Evolutionary conservation across 2,113 vertebrate species (phyloP).

Genomic region (Alethe castanea): DNA sequence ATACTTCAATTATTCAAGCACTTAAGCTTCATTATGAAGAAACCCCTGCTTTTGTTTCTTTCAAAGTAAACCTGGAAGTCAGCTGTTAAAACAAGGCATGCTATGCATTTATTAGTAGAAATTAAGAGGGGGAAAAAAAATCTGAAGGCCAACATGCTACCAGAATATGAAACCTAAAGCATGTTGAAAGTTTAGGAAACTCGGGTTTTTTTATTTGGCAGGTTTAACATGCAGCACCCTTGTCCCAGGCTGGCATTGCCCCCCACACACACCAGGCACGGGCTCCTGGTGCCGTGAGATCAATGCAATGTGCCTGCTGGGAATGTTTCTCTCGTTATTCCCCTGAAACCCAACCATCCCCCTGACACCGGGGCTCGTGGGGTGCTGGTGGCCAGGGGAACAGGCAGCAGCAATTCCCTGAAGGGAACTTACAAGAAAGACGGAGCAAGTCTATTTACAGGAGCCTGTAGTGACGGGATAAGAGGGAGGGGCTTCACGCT

Average conservation of each 20-base stretch:
- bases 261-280: not conserved
- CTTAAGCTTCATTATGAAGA: too few relatives aligned
- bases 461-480: not conserved
- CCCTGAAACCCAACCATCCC: not conserved
- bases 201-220: not conserved
- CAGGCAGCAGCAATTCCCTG: not conserved
- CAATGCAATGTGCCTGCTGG: not conserved
- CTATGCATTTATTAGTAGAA: not conserved
- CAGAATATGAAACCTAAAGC: not conserved
- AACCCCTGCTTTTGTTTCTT: not conserved
- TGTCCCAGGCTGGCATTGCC: fast-evolving
- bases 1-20: too few relatives aligned
- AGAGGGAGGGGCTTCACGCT: not conserved
- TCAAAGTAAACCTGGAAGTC: not conserved
- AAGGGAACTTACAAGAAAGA: not conserved
- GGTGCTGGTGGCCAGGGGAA: not conserved
- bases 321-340: not conserved
- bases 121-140: not conserved
- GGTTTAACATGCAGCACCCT: not conserved
- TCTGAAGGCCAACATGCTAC: not conserved
- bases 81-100: too few relatives aligned
- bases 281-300: not conserved
- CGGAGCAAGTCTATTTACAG: not conserved
- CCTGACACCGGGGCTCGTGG: too few relatives aligned
- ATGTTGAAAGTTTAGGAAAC: not conserved